These are phyloP conservation scores for Watsonalla cultraria DNA, from an alignment of 2,888 invertebrate genomes.

Conservation along the genomic window DNA sequence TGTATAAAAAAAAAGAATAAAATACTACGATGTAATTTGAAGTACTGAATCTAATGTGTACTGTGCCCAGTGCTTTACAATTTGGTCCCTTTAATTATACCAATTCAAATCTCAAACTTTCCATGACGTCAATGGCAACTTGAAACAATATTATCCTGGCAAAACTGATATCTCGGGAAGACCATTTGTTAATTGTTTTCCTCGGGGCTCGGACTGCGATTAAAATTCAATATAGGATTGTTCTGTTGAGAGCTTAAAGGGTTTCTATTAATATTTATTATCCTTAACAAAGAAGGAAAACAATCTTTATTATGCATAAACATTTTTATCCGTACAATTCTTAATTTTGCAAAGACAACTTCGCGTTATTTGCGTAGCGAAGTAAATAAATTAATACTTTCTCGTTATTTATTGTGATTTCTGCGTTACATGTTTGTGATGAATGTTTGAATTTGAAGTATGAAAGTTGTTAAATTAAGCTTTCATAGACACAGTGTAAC, in stretches of 20 bases:
- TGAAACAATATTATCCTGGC: constrained; percentile 1
- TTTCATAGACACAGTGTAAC: too few relatives aligned
- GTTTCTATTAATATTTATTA: not conserved
- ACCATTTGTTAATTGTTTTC: constrained; percentile 17
- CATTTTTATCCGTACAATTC: too few relatives aligned
- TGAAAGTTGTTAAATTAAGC: too few relatives aligned
- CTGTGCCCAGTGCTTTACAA: constrained; percentile 13
- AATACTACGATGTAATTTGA: not conserved
- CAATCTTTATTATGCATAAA: too few relatives aligned
- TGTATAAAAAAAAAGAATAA: too few relatives aligned
- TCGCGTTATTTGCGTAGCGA: too few relatives aligned
- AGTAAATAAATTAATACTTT: too few relatives aligned
- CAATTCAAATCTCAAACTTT: constrained; percentile 21
- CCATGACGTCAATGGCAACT: constrained; percentile 2
- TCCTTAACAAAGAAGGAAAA: too few relatives aligned
- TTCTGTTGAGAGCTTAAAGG: not conserved
- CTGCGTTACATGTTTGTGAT: too few relatives aligned
- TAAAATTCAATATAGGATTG: not conserved
- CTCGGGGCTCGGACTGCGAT: not conserved
- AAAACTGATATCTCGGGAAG: not conserved
- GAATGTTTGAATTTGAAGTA: too few relatives aligned
- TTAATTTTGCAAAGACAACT: too few relatives aligned
- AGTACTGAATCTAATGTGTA: not conserved
- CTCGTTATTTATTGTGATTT: too few relatives aligned
- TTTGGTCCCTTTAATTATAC: constrained; percentile 31